Evolutionary conservation across 2,113 vertebrate genomes (phyloP).

Genomic region (Esox niger): DNA sequence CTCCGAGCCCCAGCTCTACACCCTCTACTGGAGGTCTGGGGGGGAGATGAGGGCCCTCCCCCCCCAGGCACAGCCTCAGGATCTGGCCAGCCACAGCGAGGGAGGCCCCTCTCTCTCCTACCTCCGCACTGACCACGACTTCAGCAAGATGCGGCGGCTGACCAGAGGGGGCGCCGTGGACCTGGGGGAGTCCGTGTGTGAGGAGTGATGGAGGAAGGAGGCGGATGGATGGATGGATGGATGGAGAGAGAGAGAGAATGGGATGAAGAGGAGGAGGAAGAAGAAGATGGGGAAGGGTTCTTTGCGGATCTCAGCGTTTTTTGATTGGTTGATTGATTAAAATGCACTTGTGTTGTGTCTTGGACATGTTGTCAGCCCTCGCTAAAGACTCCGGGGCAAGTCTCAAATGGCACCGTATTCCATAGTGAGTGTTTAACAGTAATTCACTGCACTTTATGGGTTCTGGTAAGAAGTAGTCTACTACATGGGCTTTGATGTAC

Average conservation of each 20-base stretch:
- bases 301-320: neutral
- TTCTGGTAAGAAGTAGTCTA: neutral
- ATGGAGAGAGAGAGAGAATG: constrained; percentile 42
- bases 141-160: constrained; percentile 77
- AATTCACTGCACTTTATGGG: neutral
- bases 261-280: constrained; percentile 1
- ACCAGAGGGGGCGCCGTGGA: constrained; percentile 79
- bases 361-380: constrained; percentile 45
- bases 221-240: too few species aligned
- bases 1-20: constrained; percentile 71
- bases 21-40: constrained; percentile 74
- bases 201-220: constrained; percentile 67
- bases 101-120: constrained; percentile 74
- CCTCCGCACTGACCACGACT: constrained; percentile 78
- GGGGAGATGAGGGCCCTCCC: constrained; percentile 74
- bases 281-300: constrained; percentile 5
- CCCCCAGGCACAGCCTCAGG: constrained; percentile 69
- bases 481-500: neutral
- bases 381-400: constrained; percentile 36
- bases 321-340: constrained; percentile 4
- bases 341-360: constrained; percentile 41
- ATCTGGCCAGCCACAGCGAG: constrained; percentile 69
- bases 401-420: constrained; percentile 34
- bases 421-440: neutral
- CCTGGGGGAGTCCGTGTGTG: constrained; percentile 78